Base-by-base conservation (phyloP, 1,140 invertebrate genomes). In the Drosophila gunungcola region DNA sequence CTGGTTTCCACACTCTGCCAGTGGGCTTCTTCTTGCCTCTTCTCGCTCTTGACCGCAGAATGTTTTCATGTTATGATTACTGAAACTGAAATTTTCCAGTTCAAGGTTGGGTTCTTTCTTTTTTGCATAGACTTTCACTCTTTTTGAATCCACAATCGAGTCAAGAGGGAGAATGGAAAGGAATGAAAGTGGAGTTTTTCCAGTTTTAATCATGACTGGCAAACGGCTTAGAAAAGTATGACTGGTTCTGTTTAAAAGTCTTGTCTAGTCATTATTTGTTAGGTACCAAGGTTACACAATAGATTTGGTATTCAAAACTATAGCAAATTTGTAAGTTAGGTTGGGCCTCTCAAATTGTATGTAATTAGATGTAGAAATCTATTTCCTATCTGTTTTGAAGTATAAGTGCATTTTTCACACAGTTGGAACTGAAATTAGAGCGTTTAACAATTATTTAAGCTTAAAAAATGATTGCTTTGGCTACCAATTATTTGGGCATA, bases 61-160 rank as follows among this genome's bases (percentile, higher is more conserved):
- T 56, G 27, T 45, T 69, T 69, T 56, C 64, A 65, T 67, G 38
- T 68, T 70, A 72, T 72, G 68, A 72, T 72, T 56, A 69, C 51
- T 70, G 67, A 70, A 70, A 70, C 27, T 69, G 67, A 70, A 70
- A 70, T 56, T 70, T 72, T 72, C 65, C 68, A 70, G 68, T 72
- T 72, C 68, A 72, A 72, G 68, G 68, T 72, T 72, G 52, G 52
- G 32, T 69, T 70, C 67, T 70, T 70, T 70, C 49, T 48, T 57
- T 48, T 70, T 70, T 72, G 68, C 68, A 72, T 72, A 72, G 36
- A 70, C 68, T 72, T 57, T 72, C 52, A 49, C 65, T 72, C 38
- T 54, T 25, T 25, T 45, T 3, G 29, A 10, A 49, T 52, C 49
- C 10, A 36, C 7, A 48, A 38, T 38, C 16, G 16, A 21, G 13